A percentile compares a stretch with the other conserved stretches of the same genome.
phyloP scores from a whole-genome alignment of 1,140 invertebrate species.

The Papilio xuthus region DNA sequence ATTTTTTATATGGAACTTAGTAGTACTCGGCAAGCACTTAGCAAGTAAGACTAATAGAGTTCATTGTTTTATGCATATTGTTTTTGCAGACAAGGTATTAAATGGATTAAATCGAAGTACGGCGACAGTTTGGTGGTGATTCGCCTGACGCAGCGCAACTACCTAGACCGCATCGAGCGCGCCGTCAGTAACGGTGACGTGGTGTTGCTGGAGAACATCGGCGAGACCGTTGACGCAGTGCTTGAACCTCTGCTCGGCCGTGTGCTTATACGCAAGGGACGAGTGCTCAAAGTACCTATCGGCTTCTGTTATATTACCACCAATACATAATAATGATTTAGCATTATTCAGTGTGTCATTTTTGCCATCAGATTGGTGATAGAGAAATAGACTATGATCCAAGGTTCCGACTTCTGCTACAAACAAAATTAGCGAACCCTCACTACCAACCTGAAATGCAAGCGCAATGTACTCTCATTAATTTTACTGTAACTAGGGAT shows the following conservation, averaged over 20 bases:
- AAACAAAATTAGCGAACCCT: constrained; percentile 97
- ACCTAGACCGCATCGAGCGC: constrained; percentile 92
- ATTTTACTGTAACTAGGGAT: constrained; percentile 94
- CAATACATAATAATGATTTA: too few species aligned
- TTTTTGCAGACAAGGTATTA: constrained; percentile 90
- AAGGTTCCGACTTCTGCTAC: constrained; percentile 93
- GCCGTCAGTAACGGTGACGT: constrained; percentile 88
- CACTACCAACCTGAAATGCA: constrained; percentile 99
- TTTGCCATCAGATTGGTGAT: constrained; percentile 89
- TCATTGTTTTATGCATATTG: too few species aligned
- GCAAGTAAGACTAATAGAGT: too few species aligned
- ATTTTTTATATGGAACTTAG: background rate
- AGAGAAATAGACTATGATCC: constrained; percentile 94
- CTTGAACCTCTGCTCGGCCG: constrained; percentile 94
- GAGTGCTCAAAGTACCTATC: constrained; percentile 79
- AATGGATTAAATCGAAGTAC: constrained; percentile 96
- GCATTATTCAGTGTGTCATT: too few species aligned
- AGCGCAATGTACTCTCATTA: constrained; percentile 96
- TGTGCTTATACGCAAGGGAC: constrained; percentile 86
- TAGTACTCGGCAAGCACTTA: background rate
- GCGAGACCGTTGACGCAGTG: constrained; percentile 94
- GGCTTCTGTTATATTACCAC: background rate
- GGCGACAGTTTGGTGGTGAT: constrained; percentile 88
- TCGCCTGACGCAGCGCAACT: constrained; percentile 90
- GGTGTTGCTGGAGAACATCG: constrained; percentile 94